Evolutionary conservation across 2,888 invertebrate genomes (phyloP).

Genomic region (Scaptomyza flava): DNA sequence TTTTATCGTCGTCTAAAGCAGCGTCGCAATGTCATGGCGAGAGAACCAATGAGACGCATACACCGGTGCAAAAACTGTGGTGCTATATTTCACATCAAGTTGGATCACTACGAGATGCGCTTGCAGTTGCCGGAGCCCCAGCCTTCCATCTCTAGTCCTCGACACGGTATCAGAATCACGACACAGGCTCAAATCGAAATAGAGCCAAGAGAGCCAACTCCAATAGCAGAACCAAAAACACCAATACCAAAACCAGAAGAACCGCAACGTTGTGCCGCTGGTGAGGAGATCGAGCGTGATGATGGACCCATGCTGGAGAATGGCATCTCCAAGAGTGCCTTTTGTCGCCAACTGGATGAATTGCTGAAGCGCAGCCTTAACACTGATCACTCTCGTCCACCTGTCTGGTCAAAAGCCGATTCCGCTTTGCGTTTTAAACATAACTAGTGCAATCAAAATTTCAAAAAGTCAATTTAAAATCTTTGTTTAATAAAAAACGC

Average conservation of each 20-base stretch:
- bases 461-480: neutral
- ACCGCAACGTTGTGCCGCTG: conserved; percentile 19
- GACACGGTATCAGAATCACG: neutral
- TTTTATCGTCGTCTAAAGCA: conserved; percentile 28
- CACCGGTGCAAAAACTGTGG: conserved; percentile 17
- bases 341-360: conserved; percentile 37
- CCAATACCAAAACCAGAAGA: neutral
- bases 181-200: conserved; percentile 4
- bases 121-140: neutral
- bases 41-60: neutral
- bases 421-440: conserved; percentile 9
- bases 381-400: neutral
- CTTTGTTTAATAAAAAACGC: conserved; percentile 35
- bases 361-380: conserved; percentile 32
- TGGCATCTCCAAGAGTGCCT: conserved; percentile 32
- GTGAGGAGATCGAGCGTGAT: conserved; percentile 5
- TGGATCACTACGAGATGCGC: neutral
- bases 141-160: neutral
- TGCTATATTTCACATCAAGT: neutral
- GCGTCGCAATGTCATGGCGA: neutral
- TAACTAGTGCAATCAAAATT: conserved; percentile 10
- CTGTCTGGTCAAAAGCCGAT: neutral
- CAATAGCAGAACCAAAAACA: neutral
- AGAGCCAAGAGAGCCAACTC: neutral
- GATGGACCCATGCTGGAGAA: conserved; percentile 37